Percentiles rank a stretch among this genome's conserved stretches.
Evolutionary conservation across 2,888 invertebrate species (phyloP).

Genomic region (Peribatodes rhomboidaria): DNA sequence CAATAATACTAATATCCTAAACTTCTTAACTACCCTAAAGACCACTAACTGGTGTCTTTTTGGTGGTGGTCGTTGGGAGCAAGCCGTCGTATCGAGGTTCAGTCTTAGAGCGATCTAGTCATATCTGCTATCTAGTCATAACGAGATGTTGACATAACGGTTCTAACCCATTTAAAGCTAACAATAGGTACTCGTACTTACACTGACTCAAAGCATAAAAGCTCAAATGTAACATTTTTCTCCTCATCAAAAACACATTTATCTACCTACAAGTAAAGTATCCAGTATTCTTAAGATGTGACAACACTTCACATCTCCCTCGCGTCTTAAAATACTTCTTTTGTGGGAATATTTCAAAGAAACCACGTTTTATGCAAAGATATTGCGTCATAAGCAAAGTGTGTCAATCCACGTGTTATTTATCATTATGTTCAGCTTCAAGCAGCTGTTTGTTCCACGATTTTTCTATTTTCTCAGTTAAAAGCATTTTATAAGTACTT

Average conservation of each 20-base stretch:
- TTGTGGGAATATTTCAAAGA: constrained; percentile 31
- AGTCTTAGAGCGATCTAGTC: too few relatives aligned
- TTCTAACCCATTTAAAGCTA: too few relatives aligned
- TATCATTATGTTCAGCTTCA: background rate
- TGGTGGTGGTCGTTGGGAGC: too few relatives aligned
- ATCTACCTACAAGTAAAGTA: background rate
- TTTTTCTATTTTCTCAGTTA: background rate
- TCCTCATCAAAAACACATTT: constrained; percentile 20
- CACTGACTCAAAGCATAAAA: background rate
- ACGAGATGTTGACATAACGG: too few relatives aligned
- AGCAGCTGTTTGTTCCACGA: background rate
- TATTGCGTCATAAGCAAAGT: constrained; percentile 15
- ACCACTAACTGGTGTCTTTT: too few relatives aligned
- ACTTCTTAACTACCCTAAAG: too few relatives aligned
- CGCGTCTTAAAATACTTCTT: constrained; percentile 23
- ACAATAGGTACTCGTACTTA: too few relatives aligned
- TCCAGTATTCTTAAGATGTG: constrained; percentile 12
- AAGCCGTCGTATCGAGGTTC: too few relatives aligned
- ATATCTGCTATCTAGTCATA: too few relatives aligned
- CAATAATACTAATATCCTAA: too few relatives aligned
- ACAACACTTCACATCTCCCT: constrained; percentile 15
- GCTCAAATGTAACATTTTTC: constrained; percentile 6
- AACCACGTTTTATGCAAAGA: constrained; percentile 16
- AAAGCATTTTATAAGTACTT: too few relatives aligned
- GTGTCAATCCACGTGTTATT: constrained; percentile 9